Evolutionary conservation across 2,113 vertebrate genomes (phyloP).

Genomic region (Chrysemys picta): DNA sequence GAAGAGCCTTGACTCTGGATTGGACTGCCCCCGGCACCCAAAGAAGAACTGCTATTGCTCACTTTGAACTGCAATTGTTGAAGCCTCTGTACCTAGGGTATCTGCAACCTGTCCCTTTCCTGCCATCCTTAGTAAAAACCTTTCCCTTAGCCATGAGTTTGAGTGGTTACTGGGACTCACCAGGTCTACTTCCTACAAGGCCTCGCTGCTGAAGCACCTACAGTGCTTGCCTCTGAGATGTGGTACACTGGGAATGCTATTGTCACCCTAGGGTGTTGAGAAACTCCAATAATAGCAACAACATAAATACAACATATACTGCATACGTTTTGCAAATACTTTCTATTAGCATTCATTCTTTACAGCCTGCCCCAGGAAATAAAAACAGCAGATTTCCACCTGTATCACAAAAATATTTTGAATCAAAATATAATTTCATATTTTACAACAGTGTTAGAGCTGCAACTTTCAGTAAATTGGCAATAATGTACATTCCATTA

Average conservation of each 20-base stretch:
- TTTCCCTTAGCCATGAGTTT: neutral
- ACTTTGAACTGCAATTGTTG: neutral
- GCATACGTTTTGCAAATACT: constrained; percentile 10
- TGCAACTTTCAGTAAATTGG: neutral
- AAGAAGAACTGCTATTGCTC: neutral
- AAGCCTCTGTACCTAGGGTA: too few species aligned
- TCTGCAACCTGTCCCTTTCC: too few species aligned
- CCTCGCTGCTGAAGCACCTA: neutral
- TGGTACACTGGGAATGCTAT: neutral
- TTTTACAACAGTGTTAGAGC: neutral
- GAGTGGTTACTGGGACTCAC: neutral
- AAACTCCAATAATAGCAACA: neutral
- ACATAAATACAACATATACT: neutral
- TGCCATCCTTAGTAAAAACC: neutral
- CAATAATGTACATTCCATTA: neutral
- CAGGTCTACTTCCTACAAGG: neutral
- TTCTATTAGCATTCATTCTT: neutral
- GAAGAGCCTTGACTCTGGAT: neutral
- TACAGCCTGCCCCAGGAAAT: constrained; percentile 4
- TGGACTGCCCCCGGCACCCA: neutral
- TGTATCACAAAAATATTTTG: constrained; percentile 33
- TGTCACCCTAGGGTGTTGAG: neutral
- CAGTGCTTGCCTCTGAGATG: neutral
- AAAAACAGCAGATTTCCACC: constrained; percentile 19
- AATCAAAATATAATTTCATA: constrained; percentile 20